Conservation (phyloP, 2,888 invertebrate genomes). For the Mythimna loreyi region DNA sequence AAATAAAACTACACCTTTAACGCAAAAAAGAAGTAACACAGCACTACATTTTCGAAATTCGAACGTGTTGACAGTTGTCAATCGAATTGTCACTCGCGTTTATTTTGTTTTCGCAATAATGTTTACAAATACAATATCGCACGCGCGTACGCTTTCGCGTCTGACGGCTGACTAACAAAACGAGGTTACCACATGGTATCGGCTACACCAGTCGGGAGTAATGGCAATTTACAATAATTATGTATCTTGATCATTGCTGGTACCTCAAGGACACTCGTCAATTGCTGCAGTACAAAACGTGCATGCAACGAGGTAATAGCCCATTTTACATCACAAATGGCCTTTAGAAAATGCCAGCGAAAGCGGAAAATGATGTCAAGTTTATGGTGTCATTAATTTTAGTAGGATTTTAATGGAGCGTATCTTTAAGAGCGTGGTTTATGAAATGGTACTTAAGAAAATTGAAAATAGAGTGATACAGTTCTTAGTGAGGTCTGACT, state of each 20-base stretch:
- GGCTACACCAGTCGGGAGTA: slow-evolving; percentile 35
- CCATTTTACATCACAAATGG: background rate
- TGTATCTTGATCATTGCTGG: slow-evolving; percentile 27
- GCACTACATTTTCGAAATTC: slow-evolving; percentile 21
- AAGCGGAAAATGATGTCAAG: slow-evolving; percentile 26
- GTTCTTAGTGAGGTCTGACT: slow-evolving; percentile 8
- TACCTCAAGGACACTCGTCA: slow-evolving; percentile 28
- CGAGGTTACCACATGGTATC: slow-evolving; percentile 43
- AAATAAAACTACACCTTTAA: slow-evolving; percentile 3
- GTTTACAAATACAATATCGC: slow-evolving; percentile 25
- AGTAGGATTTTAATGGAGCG: slow-evolving; percentile 16
- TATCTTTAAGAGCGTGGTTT: slow-evolving; percentile 20
- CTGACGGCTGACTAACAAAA: slow-evolving; percentile 50
- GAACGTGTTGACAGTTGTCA: slow-evolving; percentile 7
- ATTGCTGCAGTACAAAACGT: slow-evolving; percentile 17
- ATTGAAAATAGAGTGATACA: slow-evolving; percentile 1
- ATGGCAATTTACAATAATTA: slow-evolving; percentile 27
- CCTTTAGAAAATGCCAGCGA: slow-evolving; percentile 2
- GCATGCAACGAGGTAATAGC: slow-evolving; percentile 9
- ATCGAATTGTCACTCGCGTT: slow-evolving; percentile 8
- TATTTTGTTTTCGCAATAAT: slow-evolving; percentile 42
- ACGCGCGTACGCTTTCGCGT: slow-evolving; percentile 42
- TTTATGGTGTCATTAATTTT: slow-evolving; percentile 33
- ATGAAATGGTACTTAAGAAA: background rate
- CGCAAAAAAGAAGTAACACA: background rate